phyloP scores from a whole-genome alignment of 2,113 vertebrate species.

The Pluvianellus socialis region DNA sequence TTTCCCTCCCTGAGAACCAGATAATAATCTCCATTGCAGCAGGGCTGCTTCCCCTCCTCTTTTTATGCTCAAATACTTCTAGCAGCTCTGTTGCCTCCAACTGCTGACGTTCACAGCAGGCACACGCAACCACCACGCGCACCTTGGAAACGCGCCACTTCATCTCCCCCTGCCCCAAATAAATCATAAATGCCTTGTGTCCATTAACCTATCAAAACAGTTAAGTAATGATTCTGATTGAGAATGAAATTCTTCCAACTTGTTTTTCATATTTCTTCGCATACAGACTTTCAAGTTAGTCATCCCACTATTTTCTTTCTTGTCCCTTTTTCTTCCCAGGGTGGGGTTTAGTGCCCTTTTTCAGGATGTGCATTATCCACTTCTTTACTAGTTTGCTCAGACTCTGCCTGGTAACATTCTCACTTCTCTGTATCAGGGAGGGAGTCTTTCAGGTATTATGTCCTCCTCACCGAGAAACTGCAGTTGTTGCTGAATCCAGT shows the following conservation, averaged over 20 bases:
- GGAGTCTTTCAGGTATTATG: background rate
- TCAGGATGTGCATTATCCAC: background rate
- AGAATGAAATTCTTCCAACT: background rate
- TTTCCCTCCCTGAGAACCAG: background rate
- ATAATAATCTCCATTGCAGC: background rate
- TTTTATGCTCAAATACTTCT: background rate
- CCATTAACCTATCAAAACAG: background rate
- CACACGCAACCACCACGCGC: background rate
- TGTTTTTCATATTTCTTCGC: background rate
- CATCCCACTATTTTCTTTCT: background rate
- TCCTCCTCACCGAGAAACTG: background rate
- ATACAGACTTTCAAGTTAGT: background rate
- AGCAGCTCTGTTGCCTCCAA: background rate
- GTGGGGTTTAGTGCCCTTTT: background rate
- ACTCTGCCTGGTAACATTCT: background rate
- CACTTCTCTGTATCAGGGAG: background rate
- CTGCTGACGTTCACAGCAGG: background rate
- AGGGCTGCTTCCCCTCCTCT: background rate
- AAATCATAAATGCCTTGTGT: background rate
- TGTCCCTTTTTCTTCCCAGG: background rate
- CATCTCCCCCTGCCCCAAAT: background rate
- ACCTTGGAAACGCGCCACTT: background rate
- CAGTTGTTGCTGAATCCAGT: background rate
- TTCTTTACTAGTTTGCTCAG: background rate
- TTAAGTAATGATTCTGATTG: background rate